Evolutionary conservation across 2,888 invertebrate genomes (phyloP), one percentile per base, ranked within the genome.

Genomic region (Lagria hirta): DNA sequence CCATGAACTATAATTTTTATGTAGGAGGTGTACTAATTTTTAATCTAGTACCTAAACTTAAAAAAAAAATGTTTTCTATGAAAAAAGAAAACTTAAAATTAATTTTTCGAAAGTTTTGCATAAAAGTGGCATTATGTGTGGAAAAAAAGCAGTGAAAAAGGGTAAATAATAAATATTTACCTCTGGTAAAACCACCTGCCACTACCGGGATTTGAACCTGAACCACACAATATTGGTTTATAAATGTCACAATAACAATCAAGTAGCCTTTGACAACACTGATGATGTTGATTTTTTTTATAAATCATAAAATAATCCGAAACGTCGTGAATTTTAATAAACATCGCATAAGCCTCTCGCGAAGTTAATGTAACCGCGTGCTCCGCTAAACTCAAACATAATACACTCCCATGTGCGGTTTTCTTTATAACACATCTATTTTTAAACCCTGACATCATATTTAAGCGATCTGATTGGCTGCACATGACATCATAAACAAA

Each of bases 131-230:
- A 17, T 43, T 43, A 48, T 48, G 44, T 24, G 33, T 20, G 27
- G 17, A 27, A 27, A 22, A 41, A 40, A 33, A 44, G 36, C 37
- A 24, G 36, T 43, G 23, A 36, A 23, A 27, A 36, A 46, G 59
- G 64, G 58, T 59, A 58, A 60, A 60, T 56, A n/a, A 57, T 58
- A 57, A 60, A 58, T 54, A 62, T 66, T 69, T 68, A 69, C 69
- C 69, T 69, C 61, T 59, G 58, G 61, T 64, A 58, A 61, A 64
- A 66, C 66, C 69, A 69, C 67, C 69, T 66, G 68, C 65, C 59
- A 57, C 62, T 60, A 57, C 53, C 55, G 51, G 56, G 60, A 61
- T 64, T 58, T 53, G 60, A 61, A 63, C 60, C 63, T 53, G 60
- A 61, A 63, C 60, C 63, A 62, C 64, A 42, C 44, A 47, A 24